phyloP scores from a whole-genome alignment of 2,113 vertebrate genomes.

The Cyphomyrus plagiostoma region DNA sequence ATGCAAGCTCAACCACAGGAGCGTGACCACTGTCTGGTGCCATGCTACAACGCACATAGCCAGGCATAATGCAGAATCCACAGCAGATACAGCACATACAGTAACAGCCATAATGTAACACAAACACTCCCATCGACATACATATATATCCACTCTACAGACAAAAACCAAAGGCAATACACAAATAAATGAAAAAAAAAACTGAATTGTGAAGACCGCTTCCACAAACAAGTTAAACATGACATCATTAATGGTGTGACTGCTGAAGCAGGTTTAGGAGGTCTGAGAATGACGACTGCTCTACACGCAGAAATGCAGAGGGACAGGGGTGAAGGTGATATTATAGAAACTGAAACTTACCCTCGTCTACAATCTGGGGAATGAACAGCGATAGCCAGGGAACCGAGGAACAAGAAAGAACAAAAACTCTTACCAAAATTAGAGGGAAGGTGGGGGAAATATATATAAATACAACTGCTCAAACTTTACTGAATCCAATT shows the following conservation, averaged over 20 bases:
- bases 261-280: neutral
- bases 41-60: neutral
- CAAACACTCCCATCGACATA: neutral
- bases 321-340: neutral
- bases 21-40: neutral
- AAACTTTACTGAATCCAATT: neutral
- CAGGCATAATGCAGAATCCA: neutral
- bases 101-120: neutral
- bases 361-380: conserved; percentile 59
- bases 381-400: neutral
- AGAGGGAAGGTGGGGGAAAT: neutral
- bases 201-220: neutral
- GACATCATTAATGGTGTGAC: neutral
- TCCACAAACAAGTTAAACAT: neutral
- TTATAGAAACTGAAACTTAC: conserved; percentile 37
- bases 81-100: neutral
- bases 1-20: neutral
- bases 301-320: neutral
- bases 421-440: neutral
- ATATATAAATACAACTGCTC: neutral
- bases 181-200: neutral
- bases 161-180: neutral
- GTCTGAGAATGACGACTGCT: neutral
- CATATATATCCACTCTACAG: neutral
- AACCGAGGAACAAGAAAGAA: neutral